phyloP scores from a whole-genome alignment of 2,797 vertebrate genomes.

The Holocentrus rufus region DNA sequence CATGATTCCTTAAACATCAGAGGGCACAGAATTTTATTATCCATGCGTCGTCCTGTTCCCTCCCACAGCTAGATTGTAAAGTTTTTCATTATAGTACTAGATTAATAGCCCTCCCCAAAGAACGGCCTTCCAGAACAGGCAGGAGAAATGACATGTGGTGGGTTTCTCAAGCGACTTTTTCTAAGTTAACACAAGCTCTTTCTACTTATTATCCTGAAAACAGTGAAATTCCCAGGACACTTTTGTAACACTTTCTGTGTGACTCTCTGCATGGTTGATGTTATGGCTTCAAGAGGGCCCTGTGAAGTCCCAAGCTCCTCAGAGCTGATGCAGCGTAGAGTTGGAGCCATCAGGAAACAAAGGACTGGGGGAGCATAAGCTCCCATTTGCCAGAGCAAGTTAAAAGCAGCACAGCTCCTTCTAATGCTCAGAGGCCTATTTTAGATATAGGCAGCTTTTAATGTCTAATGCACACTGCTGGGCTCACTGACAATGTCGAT shows the following conservation, averaged over 20 bases:
- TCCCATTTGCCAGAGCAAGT: slow-evolving; percentile 77
- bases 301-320: slow-evolving; percentile 81
- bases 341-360: slow-evolving; percentile 80
- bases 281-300: slow-evolving; percentile 79
- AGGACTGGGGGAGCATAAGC: slow-evolving; percentile 75
- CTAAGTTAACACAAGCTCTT: slow-evolving; percentile 73
- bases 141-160: slow-evolving; percentile 49
- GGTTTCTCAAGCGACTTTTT: slow-evolving; percentile 65
- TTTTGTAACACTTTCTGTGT: slow-evolving; percentile 75
- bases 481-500: slow-evolving; percentile 71
- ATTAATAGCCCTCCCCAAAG: slow-evolving; percentile 39
- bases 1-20: not conserved
- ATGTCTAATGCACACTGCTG: slow-evolving; percentile 77
- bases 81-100: slow-evolving; percentile 17
- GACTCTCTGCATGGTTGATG: slow-evolving; percentile 79
- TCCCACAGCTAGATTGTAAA: slow-evolving; percentile 1
- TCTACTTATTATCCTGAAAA: slow-evolving; percentile 77
- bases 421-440: slow-evolving; percentile 81
- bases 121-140: slow-evolving; percentile 37
- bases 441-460: slow-evolving; percentile 79
- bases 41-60: not conserved
- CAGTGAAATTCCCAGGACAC: slow-evolving; percentile 77
- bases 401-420: slow-evolving; percentile 78
- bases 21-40: not conserved
- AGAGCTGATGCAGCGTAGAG: slow-evolving; percentile 75